Conservation (phyloP, 2,888 invertebrate genomes). For the Stomorhina lunata region DNA sequence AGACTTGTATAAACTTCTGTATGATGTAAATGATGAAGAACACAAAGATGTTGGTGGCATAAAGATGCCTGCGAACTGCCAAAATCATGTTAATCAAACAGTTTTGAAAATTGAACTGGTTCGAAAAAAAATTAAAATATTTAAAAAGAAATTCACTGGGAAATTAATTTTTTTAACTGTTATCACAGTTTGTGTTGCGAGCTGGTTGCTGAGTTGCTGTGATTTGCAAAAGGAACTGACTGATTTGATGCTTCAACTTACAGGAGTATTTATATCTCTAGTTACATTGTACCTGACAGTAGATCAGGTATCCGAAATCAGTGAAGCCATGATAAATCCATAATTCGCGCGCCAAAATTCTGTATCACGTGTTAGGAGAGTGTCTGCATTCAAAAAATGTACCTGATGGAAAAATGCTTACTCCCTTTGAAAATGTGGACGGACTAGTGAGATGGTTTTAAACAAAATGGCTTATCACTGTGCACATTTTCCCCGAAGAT, state of each 20-base stretch:
- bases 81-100: conserved; percentile 68
- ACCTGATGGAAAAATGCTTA: not conserved
- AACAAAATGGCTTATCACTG: not conserved
- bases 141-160: conserved; percentile 22
- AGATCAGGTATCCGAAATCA: not conserved
- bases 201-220: conserved; percentile 5
- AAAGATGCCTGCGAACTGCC: conserved; percentile 72
- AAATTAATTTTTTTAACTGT: not conserved
- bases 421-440: too few relatives aligned
- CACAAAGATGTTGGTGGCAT: conserved; percentile 72
- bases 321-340: not conserved
- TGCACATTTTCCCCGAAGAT: not conserved
- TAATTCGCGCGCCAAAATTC: not conserved
- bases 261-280: conserved; percentile 14
- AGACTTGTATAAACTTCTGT: conserved; percentile 71
- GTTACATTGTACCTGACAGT: conserved; percentile 1
- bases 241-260: not conserved
- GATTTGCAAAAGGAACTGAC: conserved; percentile 29
- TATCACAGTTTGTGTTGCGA: conserved; percentile 1
- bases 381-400: not conserved
- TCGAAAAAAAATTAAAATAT: conserved; percentile 1
- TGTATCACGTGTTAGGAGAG: not conserved
- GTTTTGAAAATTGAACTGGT: conserved; percentile 3
- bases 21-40: conserved; percentile 73
- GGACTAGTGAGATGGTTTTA: too few relatives aligned